Evolutionary conservation across 2,888 invertebrate species (phyloP), one percentile per base, ranked within the genome.

Genomic region (Poecilus cupreus): DNA sequence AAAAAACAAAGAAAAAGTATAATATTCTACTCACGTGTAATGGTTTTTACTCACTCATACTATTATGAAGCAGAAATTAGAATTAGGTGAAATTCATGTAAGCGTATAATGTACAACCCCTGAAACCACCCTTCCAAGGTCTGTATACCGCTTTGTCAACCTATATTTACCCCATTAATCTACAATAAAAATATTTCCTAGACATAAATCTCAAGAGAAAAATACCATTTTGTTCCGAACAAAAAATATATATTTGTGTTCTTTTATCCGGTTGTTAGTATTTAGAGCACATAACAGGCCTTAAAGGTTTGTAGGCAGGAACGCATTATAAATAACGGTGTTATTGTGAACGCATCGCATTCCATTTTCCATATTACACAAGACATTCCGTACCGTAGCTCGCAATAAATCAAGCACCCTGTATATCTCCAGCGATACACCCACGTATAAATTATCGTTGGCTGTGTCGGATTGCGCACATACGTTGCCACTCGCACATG

Each of bases 401-500:
- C 18, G 18, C 37, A 68, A 68, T 68, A 68, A 68, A 68, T 68
- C 64, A 68, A 60, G 32, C 3, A 37, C 64, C 11, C 32, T 68
- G 37, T 68, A 68, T 68, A 68, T 68, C 64, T 68, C 64, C 10
- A 24, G 11, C 64, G 32, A 68, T 68, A 46, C 46, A 22, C 72
- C 43, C 46, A 6, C 72, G 46, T 72, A 72, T 72, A 72, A 72
- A 72, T 72, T 46, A 72, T 72, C 46, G 72, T 46, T 20, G 16
- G 20, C 54, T 54, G 54, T 54, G 18, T 54, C 20, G 22, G 54
- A 54, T 54, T 24, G 46, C 43, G 24, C 46, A 72, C 46, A 72
- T 46, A 72, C 24, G 72, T 72, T 72, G 72, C 72, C 72, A 72
- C 72, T 24, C 43, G 72, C 72, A 72, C 72, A 72, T 72, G 72